Conservation (phyloP, 2,797 vertebrate genomes). For the Taeniopygia guttata region DNA sequence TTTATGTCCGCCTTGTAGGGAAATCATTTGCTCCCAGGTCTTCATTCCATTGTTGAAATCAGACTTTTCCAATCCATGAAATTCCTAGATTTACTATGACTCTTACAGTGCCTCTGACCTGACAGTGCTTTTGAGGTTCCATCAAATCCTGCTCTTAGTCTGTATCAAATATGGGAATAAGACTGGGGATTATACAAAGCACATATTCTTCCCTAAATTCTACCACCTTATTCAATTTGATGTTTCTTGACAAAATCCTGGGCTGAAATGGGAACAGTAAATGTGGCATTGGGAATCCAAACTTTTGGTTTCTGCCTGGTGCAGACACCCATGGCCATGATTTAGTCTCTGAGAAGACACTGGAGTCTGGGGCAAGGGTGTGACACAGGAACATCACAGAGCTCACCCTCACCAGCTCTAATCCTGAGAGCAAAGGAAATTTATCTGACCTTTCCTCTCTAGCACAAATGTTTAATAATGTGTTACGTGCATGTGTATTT, state of each 20-base stretch:
- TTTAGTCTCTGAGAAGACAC: background rate
- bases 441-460: slow-evolving; percentile 22
- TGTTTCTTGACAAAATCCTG: background rate
- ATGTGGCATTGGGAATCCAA: background rate
- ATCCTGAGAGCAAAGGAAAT: background rate
- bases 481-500: slow-evolving; percentile 40
- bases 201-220: background rate
- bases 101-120: background rate
- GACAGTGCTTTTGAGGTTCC: background rate
- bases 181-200: background rate
- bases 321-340: background rate
- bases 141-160: background rate
- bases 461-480: background rate
- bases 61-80: background rate
- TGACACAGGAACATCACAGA: background rate
- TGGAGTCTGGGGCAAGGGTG: background rate
- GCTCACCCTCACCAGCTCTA: background rate
- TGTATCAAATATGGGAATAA: background rate
- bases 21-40: background rate
- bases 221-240: background rate
- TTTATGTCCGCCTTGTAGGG: background rate
- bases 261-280: background rate
- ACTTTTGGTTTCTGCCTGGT: background rate
- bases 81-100: background rate
- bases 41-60: background rate